Evolutionary conservation across 2,888 invertebrate genomes (phyloP).

Genomic region (Dynastes tityus): DNA sequence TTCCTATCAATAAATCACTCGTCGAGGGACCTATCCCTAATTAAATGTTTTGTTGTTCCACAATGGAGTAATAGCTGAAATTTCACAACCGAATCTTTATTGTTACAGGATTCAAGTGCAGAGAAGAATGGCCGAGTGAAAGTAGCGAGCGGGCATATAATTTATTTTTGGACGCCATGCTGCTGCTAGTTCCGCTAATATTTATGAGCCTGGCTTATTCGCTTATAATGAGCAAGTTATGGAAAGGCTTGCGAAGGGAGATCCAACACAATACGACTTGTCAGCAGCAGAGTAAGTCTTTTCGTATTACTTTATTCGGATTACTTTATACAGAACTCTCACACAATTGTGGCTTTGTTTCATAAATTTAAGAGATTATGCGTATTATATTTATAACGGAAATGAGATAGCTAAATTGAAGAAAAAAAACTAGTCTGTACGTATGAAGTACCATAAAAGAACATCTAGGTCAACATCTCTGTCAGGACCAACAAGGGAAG

Average conservation of each 20-base stretch:
- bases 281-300: slow-evolving; percentile 73
- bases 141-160: slow-evolving; percentile 81
- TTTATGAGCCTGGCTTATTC: slow-evolving; percentile 85
- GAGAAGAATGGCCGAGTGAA: slow-evolving; percentile 80
- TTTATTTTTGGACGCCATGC: slow-evolving; percentile 79
- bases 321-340: too few relatives aligned
- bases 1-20: slow-evolving; percentile 20
- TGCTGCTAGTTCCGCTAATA: slow-evolving; percentile 83
- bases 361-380: too few relatives aligned
- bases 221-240: slow-evolving; percentile 79
- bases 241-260: slow-evolving; percentile 79
- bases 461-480: too few relatives aligned
- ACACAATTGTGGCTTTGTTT: too few relatives aligned
- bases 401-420: too few relatives aligned
- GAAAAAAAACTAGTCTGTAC: too few relatives aligned
- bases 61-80: background rate
- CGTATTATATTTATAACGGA: too few relatives aligned
- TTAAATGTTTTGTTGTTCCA: slow-evolving; percentile 15
- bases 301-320: background rate
- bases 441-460: too few relatives aligned
- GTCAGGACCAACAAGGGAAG: too few relatives aligned
- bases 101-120: slow-evolving; percentile 69
- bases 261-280: slow-evolving; percentile 76
- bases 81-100: slow-evolving; percentile 26
- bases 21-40: background rate